phyloP scores from a whole-genome alignment of 64 coral and sea anemone species.

The Porites lutea region DNA sequence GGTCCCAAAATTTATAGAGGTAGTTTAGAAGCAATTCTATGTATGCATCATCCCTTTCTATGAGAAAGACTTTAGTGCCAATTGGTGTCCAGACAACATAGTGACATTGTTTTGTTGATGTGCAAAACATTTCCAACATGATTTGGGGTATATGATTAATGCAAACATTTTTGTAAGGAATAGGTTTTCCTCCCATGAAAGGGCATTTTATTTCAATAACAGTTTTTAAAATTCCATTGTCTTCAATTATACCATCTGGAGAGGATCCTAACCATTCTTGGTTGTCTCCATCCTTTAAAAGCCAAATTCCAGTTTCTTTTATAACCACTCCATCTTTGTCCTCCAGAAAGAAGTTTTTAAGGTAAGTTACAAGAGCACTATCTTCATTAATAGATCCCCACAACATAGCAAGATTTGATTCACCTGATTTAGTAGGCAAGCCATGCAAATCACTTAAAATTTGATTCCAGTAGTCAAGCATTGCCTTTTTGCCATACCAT shows the following conservation, averaged over 20 bases:
- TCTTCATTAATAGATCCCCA: conserved; percentile 61
- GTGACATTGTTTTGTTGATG: conserved; percentile 45
- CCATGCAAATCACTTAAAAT: conserved; percentile 27
- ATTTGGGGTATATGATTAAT: too few relatives aligned
- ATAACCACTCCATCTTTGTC: not conserved
- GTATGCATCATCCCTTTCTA: conserved; percentile 36
- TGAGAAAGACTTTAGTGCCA: conserved; percentile 41
- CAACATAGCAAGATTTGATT: conserved; percentile 55
- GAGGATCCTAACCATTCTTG: conserved; percentile 38
- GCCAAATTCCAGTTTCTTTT: conserved; percentile 54
- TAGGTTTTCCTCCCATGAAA: conserved; percentile 57
- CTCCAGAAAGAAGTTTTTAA: conserved; percentile 16
- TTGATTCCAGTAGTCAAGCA: conserved; percentile 50
- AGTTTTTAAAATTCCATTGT: not conserved
- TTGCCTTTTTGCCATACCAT: conserved; percentile 58
- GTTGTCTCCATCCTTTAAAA: conserved; percentile 29
- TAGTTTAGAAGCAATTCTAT: conserved; percentile 41
- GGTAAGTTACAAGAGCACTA: conserved; percentile 43
- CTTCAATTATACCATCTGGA: conserved; percentile 35
- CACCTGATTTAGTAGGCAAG: not conserved
- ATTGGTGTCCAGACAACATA: conserved; percentile 53
- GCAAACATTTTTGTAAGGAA: too few relatives aligned
- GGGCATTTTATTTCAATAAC: conserved; percentile 55
- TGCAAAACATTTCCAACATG: too few relatives aligned
- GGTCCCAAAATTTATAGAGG: conserved; percentile 37